phyloP scores from a whole-genome alignment of 2,797 vertebrate species.

The Clangula hyemalis region DNA sequence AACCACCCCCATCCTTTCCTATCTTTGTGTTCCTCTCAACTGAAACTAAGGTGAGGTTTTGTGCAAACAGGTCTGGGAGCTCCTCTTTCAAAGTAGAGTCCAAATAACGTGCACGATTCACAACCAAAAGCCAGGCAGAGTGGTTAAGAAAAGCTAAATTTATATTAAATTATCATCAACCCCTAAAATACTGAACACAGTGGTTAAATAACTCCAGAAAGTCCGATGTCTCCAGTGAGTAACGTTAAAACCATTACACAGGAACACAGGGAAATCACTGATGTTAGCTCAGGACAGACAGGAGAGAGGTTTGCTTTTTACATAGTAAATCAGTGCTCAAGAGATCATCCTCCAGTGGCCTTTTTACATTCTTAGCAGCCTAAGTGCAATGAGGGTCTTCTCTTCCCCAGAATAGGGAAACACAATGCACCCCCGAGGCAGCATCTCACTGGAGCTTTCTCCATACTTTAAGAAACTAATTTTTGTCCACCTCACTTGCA shows the following conservation, averaged over 20 bases:
- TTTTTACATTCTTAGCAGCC: slow-evolving; percentile 77
- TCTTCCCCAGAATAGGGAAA: slow-evolving; percentile 6
- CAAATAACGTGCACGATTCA: slow-evolving; percentile 55
- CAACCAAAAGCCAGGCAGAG: slow-evolving; percentile 73
- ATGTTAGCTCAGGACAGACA: slow-evolving; percentile 89
- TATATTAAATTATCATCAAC: slow-evolving; percentile 87
- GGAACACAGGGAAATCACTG: slow-evolving; percentile 75
- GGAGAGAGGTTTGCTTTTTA: slow-evolving; percentile 80
- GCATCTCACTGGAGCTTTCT: slow-evolving; percentile 13
- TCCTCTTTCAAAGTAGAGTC: neutral
- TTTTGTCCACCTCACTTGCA: neutral
- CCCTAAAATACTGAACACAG: slow-evolving; percentile 85
- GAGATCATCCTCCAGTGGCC: slow-evolving; percentile 77
- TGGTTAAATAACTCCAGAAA: slow-evolving; percentile 85
- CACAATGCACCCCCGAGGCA: neutral
- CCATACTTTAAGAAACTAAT: neutral
- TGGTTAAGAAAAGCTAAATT: slow-evolving; percentile 85
- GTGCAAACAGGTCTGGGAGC: neutral
- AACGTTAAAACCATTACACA: slow-evolving; percentile 83
- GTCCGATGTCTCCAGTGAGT: slow-evolving; percentile 82
- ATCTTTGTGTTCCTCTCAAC: neutral
- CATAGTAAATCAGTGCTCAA: slow-evolving; percentile 87
- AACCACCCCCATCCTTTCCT: neutral
- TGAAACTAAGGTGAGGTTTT: neutral
- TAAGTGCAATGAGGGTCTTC: slow-evolving; percentile 69